Evolutionary conservation across 2,113 vertebrate species (phyloP).

Genomic region (Coryphaenoides rupestris): DNA sequence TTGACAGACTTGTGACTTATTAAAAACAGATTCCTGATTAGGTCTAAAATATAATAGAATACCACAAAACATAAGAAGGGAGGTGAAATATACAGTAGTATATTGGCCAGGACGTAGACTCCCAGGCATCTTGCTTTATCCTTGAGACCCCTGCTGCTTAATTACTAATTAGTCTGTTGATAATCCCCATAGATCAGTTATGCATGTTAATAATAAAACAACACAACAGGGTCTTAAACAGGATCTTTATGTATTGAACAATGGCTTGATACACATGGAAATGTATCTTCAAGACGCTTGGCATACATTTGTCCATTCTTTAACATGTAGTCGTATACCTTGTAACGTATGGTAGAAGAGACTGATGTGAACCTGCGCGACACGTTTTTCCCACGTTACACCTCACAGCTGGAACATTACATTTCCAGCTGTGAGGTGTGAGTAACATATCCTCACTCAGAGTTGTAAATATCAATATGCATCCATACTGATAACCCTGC

Average conservation of each 20-base stretch:
- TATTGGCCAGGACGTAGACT: no score
- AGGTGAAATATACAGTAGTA: no score
- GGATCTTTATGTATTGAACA: slow-evolving; percentile 69
- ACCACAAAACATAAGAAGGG: no score
- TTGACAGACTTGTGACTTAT: no score
- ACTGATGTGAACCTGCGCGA: slow-evolving; percentile 44
- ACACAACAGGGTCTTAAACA: slow-evolving; percentile 69
- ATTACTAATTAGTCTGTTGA: no score
- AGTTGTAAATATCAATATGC: slow-evolving; percentile 25
- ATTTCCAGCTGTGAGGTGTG: slow-evolving; percentile 17
- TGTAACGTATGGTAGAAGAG: slow-evolving; percentile 50
- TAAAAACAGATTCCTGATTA: no score
- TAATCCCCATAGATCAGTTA: no score
- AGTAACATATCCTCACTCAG: slow-evolving; percentile 41
- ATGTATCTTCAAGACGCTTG: slow-evolving; percentile 68
- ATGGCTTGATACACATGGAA: slow-evolving; percentile 74
- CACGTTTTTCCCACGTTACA: slow-evolving; percentile 41
- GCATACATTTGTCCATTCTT: slow-evolving; percentile 63
- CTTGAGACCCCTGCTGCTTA: no score
- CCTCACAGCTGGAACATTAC: slow-evolving; percentile 14
- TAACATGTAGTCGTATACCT: slow-evolving; percentile 52
- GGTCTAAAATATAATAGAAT: no score
- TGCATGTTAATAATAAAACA: slow-evolving; percentile 51
- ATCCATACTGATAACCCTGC: slow-evolving; percentile 31
- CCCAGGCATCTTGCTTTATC: no score